Evolutionary conservation across 2,888 invertebrate species (phyloP).

Genomic region (Craniophora ligustri): DNA sequence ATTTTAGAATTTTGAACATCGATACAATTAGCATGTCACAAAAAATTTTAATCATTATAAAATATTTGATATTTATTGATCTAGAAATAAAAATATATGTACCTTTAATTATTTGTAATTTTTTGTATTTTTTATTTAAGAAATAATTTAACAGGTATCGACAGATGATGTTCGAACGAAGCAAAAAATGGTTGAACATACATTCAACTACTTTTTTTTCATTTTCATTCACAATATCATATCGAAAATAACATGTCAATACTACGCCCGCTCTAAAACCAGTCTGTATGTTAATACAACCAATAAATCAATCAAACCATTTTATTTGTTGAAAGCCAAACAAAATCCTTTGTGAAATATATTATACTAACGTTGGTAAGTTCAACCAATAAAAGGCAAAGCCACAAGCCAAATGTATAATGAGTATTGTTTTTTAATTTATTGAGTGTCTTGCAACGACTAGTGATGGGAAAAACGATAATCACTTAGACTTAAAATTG

Average conservation of each 20-base stretch:
- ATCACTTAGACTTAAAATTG: no score
- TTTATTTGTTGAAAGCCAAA: slow-evolving; percentile 3
- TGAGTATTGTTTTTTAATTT: background rate
- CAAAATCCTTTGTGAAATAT: background rate
- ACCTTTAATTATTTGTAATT: no score
- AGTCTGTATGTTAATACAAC: slow-evolving; percentile 15
- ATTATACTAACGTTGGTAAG: background rate
- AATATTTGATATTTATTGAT: no score
- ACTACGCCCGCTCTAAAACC: background rate
- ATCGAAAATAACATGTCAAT: background rate
- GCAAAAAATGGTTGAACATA: no score
- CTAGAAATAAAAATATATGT: no score
- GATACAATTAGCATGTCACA: no score
- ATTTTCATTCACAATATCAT: background rate
- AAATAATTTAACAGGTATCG: no score
- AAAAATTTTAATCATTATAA: no score
- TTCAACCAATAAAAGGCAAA: background rate
- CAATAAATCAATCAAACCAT: slow-evolving; percentile 15
- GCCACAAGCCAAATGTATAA: background rate
- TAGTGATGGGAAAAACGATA: background rate
- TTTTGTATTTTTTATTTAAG: no score
- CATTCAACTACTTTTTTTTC: no score
- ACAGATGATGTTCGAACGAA: no score
- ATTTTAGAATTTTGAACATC: no score
- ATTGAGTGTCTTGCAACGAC: background rate